phyloP scores from a whole-genome alignment of 2,113 vertebrate genomes.

The Trochalopteron elliotii region DNA sequence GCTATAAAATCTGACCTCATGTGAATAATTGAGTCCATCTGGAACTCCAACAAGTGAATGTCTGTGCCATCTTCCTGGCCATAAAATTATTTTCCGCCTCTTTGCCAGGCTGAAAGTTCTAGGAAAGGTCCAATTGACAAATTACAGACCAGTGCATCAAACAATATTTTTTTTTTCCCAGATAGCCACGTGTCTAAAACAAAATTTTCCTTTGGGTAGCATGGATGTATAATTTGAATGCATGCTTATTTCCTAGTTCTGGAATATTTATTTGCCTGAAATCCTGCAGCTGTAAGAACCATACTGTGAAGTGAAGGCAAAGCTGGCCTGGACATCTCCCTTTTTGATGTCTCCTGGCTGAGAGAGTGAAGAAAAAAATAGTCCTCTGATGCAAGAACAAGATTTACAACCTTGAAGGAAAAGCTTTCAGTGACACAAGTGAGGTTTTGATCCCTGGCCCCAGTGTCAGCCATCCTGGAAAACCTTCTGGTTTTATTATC shows the following conservation, averaged over 20 bases:
- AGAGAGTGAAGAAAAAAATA: not conserved
- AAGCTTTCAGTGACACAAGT: not conserved
- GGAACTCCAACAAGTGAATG: not conserved
- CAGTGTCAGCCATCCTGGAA: not conserved
- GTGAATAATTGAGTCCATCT: not conserved
- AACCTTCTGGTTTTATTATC: not conserved
- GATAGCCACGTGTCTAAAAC: not conserved
- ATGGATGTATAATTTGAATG: not conserved
- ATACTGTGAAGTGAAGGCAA: not conserved
- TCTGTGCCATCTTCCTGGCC: not conserved
- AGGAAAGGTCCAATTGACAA: not conserved
- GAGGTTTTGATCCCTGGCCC: not conserved
- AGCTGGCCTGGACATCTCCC: not conserved
- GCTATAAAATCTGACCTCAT: not conserved
- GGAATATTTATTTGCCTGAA: slow-evolving; percentile 8
- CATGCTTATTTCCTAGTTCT: not conserved
- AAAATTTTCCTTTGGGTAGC: not conserved
- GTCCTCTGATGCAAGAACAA: not conserved
- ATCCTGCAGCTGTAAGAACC: not conserved
- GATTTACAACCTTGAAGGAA: not conserved
- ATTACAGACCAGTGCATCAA: not conserved
- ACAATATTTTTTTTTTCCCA: not conserved
- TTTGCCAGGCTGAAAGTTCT: slow-evolving; percentile 8
- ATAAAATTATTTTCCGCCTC: not conserved
- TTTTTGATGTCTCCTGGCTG: slow-evolving; percentile 4